Evolutionary conservation across 2,113 vertebrate genomes (phyloP), one percentile per base, ranked within the genome.

Genomic region (Megaceryle torquata): DNA sequence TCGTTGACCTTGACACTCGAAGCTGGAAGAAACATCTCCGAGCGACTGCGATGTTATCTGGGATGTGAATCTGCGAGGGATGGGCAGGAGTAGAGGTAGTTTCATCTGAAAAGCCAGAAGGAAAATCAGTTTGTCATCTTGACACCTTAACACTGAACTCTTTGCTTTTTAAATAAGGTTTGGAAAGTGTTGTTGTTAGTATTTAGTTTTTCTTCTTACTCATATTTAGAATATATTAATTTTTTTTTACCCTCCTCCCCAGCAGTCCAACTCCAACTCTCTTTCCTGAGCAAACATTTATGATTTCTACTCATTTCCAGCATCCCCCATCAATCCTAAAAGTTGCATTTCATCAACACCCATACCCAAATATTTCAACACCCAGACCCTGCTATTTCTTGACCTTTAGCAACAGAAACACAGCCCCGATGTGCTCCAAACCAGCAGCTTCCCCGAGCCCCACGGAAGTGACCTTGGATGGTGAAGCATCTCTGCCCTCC

Each of bases 11-110:
- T n/a, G 14, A 3, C 39, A 24, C 13, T 50, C 24, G 91, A 54
- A 48, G 82, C 31, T 39, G 59, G 43, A 71, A 16, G 26, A 41
- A 39, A 13, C 1, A 7, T 3, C 43, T 48, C 15, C 4, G 57
- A 6, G 15, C 6, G 37, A 22, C 0, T 1, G 31, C 6, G 86
- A 37, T 16, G n/a, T 17, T n/a, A 5, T 0, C 1, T 11, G 67
- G 48, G 43, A 25, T 10, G 1, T 1, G 15, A 17, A 46, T 31
- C 9, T 13, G 37, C 1, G 15, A 69, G 31, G 17, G 46, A 6
- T 1, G 4, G n/a, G 68, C 59, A 21, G 74, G 29, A 41, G 56
- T 35, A 21, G 67, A 41, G 8, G n/a, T 3, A 20, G 22, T 11
- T 84, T 21, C 20, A 9, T 16, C 31, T 51, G 88, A 25, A 71